These are phyloP conservation scores for Trissolcus brochymenae DNA, from an alignment of 2,888 invertebrate species.

Conservation along the genomic window DNA sequence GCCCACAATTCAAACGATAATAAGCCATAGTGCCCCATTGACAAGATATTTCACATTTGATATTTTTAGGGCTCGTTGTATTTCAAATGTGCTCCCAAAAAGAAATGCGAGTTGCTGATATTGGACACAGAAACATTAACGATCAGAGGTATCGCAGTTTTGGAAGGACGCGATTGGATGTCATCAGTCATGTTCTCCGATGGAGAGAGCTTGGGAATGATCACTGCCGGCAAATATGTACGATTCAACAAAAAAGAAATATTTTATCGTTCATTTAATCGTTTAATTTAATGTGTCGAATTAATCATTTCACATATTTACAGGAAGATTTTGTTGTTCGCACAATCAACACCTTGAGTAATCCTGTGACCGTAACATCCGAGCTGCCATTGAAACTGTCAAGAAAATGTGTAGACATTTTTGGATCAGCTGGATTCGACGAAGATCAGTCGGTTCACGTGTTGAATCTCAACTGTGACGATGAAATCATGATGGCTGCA, in stretches of 20 bases:
- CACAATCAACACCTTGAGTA: constrained; percentile 81
- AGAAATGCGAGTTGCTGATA: constrained; percentile 74
- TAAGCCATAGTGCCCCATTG: too few species aligned
- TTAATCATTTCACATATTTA: too few species aligned
- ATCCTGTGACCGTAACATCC: constrained; percentile 79
- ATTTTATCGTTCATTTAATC: too few species aligned
- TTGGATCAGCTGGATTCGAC: constrained; percentile 85
- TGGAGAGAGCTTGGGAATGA: constrained; percentile 86
- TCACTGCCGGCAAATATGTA: constrained; percentile 88
- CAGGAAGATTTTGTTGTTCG: constrained; percentile 89
- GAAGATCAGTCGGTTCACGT: constrained; percentile 79
- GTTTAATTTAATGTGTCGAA: too few species aligned
- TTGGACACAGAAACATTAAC: constrained; percentile 77
- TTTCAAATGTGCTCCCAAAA: constrained; percentile 80
- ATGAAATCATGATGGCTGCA: constrained; percentile 86
- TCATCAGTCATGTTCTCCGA: constrained; percentile 83
- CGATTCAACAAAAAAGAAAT: constrained; percentile 67
- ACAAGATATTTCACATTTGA: not conserved
- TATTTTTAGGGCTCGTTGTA: constrained; percentile 84
- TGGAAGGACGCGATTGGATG: constrained; percentile 75
- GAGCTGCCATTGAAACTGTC: constrained; percentile 85
- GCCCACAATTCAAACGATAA: constrained; percentile 62
- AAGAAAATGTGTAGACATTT: constrained; percentile 86
- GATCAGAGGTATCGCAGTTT: constrained; percentile 77
- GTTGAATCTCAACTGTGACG: constrained; percentile 81